Evolutionary conservation across 2,113 vertebrate genomes (phyloP), one percentile per base, ranked within the genome.

Genomic region (Penelope pileata): DNA sequence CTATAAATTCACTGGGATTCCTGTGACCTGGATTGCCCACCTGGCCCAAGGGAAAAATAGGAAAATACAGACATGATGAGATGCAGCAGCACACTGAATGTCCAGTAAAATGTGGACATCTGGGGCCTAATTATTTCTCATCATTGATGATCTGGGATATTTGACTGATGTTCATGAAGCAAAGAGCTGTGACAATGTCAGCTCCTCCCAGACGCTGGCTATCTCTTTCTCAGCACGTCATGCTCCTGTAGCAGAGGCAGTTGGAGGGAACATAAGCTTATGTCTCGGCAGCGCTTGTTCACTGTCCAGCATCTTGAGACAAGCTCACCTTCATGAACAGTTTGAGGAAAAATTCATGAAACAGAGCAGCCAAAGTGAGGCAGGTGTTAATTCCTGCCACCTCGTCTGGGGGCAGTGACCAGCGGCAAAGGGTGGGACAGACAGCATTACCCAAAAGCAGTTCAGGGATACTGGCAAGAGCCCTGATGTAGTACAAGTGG

Each of bases 171-270:
- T 14, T 62, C 26, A 5, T 15, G 64, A n/a, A 42, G 16, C 58
- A 75, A 40, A 62, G n/a, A 78, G 36, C n/a, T 0, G 0, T 15
- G 45, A 24, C 59, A 34, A 16, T 2, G 2, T 15, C 76, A 51
- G 19, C 34, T 43, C 23, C 43, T 91, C 45, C 32, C 48, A 80
- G n/a, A 22, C n/a, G 4, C 32, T 91, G 54, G 19, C 30, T 67
- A 38, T 42, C 62, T 59, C 45, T 24, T 78, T 17, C 54, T 76
- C 70, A 80, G 30, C 51, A 50, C 38, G 40, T 32, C 29, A 10
- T 3, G 10, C 32, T 91, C 58, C 40, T 3, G 0, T 7, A 70
- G 64, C 6, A 74, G 36, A 70, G 19, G 27, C 74, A 93, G 50
- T 60, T 70, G 66, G 30, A 78, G n/a, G n/a, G 47, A 67, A 74